Evolutionary conservation across 2,113 vertebrate species (phyloP).

Genomic region (Python bivittatus): DNA sequence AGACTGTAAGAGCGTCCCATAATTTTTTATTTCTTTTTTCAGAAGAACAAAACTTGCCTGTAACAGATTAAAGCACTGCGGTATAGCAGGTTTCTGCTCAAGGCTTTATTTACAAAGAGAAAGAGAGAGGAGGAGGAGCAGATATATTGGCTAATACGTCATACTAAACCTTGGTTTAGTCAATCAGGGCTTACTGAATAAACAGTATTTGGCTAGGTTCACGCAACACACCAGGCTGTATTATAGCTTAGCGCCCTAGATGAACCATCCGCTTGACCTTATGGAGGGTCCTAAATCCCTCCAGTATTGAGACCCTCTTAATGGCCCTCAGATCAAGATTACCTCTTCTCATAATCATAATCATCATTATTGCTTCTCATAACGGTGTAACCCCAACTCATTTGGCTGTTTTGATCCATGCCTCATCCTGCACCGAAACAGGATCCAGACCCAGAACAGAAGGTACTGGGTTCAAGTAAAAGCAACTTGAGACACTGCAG

Average conservation of each 20-base stretch:
- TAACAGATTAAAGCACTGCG: constrained; percentile 51
- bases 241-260: too few species aligned
- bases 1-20: constrained; percentile 48
- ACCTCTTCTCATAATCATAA: too few species aligned
- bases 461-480: neutral
- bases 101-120: neutral
- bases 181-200: neutral
- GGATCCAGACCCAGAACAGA: neutral
- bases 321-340: too few species aligned
- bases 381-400: too few species aligned
- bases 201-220: neutral
- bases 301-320: too few species aligned
- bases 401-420: too few species aligned
- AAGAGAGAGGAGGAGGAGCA: neutral
- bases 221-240: neutral
- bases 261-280: too few species aligned
- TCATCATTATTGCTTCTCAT: too few species aligned
- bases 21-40: neutral
- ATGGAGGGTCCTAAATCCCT: too few species aligned
- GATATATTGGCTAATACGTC: neutral
- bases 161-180: neutral
- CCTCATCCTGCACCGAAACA: too few species aligned
- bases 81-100: constrained; percentile 31
- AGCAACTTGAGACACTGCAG: neutral
- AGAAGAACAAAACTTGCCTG: neutral